phyloP scores from a whole-genome alignment of 2,113 vertebrate species.

The Neoarius graeffei region DNA sequence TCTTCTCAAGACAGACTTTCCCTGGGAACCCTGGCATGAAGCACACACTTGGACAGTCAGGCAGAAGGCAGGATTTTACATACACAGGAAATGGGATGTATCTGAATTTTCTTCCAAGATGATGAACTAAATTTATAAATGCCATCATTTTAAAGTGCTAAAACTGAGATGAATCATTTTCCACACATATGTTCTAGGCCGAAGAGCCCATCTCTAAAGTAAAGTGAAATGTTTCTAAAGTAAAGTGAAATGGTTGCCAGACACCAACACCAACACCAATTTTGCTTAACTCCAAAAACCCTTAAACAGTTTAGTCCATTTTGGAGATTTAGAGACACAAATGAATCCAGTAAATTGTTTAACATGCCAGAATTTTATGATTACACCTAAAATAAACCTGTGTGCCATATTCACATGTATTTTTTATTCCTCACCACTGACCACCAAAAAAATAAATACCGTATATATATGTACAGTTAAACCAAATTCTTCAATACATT shows the following conservation, averaged over 20 bases:
- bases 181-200: constrained; percentile 55
- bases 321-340: constrained; percentile 60
- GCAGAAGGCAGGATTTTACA: constrained; percentile 56
- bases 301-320: constrained; percentile 64
- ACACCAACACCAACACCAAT: constrained; percentile 36
- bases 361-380: constrained; percentile 53
- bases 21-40: constrained; percentile 47
- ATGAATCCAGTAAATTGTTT: constrained; percentile 63
- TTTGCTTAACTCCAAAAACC: constrained; percentile 51
- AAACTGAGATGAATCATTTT: constrained; percentile 48
- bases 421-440: not conserved
- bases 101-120: constrained; percentile 60
- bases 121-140: constrained; percentile 61
- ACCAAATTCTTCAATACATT: not conserved
- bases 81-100: constrained; percentile 61
- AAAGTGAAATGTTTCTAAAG: constrained; percentile 53
- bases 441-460: not conserved
- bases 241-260: constrained; percentile 27
- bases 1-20: constrained; percentile 47
- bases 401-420: not conserved
- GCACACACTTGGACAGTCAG: constrained; percentile 48
- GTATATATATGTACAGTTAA: not conserved
- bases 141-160: constrained; percentile 60
- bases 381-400: not conserved
- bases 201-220: constrained; percentile 49